Percentiles rank a stretch among this genome's conserved stretches.
These are phyloP conservation scores for Coccyzus lansbergi DNA, from an alignment of 2,797 vertebrate genomes.

Conservation along the genomic window DNA sequence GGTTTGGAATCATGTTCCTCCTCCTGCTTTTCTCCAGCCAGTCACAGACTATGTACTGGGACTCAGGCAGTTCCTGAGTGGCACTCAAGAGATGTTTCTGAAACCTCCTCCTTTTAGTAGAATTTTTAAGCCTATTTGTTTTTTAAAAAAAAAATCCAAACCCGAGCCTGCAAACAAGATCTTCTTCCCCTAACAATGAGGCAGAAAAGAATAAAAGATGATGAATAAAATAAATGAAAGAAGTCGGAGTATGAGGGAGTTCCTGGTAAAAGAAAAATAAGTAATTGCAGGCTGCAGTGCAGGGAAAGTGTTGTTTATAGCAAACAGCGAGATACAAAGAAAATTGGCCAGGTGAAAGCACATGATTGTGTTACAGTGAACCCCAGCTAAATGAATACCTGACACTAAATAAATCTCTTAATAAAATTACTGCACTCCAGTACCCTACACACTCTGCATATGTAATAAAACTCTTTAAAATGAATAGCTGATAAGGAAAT, in stretches of 20 bases:
- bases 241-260: fast-evolving
- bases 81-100: neutral
- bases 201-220: neutral
- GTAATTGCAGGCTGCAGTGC: neutral
- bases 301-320: slow-evolving; percentile 50
- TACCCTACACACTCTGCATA: slow-evolving; percentile 52
- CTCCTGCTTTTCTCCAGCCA: neutral
- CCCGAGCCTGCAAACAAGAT: neutral
- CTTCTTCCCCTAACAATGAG: neutral
- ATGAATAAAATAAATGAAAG: neutral
- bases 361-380: slow-evolving; percentile 65
- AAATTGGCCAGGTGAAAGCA: slow-evolving; percentile 65
- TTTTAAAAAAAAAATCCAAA: neutral
- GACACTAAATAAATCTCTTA: slow-evolving; percentile 70
- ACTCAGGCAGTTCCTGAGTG: neutral
- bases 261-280: neutral
- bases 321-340: slow-evolving; percentile 42
- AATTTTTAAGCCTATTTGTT: neutral
- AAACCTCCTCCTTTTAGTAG: neutral
- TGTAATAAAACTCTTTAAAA: slow-evolving; percentile 71
- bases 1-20: neutral
- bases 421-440: slow-evolving; percentile 64
- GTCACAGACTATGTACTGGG: neutral
- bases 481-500: slow-evolving; percentile 68
- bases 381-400: slow-evolving; percentile 58